phyloP scores from a whole-genome alignment of 1,140 invertebrate species.

The Drosophila pseudoananassae region DNA sequence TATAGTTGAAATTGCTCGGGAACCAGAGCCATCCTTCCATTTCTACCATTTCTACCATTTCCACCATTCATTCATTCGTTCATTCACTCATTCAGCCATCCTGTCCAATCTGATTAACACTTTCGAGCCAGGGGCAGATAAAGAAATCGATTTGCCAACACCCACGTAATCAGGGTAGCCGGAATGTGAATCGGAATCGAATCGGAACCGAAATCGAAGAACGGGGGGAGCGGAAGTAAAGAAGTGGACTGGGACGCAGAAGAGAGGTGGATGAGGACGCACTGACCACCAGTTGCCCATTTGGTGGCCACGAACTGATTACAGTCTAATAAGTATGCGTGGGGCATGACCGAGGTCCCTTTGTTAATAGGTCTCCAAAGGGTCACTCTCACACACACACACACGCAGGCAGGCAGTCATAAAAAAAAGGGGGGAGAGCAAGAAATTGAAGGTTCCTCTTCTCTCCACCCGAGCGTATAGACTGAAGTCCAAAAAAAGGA shows the following conservation, averaged over 20 bases:
- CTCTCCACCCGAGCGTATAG: no score
- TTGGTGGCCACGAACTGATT: conserved; percentile 73
- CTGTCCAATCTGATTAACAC: conserved; percentile 44
- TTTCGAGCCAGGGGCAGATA: conserved; percentile 35
- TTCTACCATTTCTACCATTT: not conserved
- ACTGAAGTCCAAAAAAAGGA: no score
- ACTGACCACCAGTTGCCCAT: conserved; percentile 69
- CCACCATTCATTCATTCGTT: not conserved
- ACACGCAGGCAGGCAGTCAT: conserved; percentile 18
- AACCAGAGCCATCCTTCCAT: not conserved
- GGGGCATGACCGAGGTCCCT: conserved; percentile 63
- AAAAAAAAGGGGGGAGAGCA: conserved; percentile 26
- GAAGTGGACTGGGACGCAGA: not conserved
- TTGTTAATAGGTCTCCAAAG: conserved; percentile 78
- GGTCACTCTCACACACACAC: conserved; percentile 33
- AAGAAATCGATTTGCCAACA: conserved; percentile 45
- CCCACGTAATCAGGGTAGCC: conserved; percentile 42
- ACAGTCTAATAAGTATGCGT: conserved; percentile 80
- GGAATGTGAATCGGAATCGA: conserved; percentile 21
- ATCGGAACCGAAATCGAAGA: not conserved
- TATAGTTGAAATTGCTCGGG: conserved; percentile 42
- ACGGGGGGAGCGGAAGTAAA: not conserved
- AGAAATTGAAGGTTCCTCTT: not conserved
- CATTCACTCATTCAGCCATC: not conserved
- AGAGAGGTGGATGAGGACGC: conserved; percentile 16